Percentiles rank a stretch among this genome's conserved stretches.
Evolutionary conservation across 2,113 vertebrate genomes (phyloP).

Genomic region (Antechinus flavipes): DNA sequence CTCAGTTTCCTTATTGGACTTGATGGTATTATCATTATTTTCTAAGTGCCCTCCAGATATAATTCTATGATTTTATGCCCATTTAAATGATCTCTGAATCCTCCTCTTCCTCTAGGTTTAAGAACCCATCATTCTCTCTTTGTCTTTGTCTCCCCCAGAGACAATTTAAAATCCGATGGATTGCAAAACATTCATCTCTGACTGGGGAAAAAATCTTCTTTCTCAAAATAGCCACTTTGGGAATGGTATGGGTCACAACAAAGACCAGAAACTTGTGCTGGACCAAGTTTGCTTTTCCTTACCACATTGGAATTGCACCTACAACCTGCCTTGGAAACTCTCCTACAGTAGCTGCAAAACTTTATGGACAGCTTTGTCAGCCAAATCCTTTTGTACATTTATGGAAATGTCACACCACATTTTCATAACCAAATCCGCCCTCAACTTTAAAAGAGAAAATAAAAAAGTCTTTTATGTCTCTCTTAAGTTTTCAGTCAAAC

Average conservation of each 20-base stretch:
- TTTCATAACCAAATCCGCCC: conserved; percentile 26
- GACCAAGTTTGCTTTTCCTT: background rate
- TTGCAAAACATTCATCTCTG: background rate
- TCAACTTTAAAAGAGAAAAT: background rate
- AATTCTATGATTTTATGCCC: background rate
- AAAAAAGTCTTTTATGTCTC: conserved; percentile 6
- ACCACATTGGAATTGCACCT: background rate
- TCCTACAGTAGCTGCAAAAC: background rate
- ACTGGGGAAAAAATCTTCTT: background rate
- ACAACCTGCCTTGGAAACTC: background rate
- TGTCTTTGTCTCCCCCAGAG: background rate
- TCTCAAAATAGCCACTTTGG: background rate
- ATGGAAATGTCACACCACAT: background rate
- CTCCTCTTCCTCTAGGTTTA: background rate
- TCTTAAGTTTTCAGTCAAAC: background rate
- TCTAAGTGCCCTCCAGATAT: background rate
- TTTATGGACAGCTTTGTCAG: background rate
- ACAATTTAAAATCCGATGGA: background rate
- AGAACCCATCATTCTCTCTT: background rate
- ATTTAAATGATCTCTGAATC: background rate
- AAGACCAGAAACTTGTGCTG: background rate
- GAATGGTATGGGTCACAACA: background rate
- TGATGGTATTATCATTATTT: background rate
- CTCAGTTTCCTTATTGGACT: background rate
- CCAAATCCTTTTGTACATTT: background rate